Conservation (phyloP, 2,113 vertebrate species). For the Otolemur garnettii region DNA sequence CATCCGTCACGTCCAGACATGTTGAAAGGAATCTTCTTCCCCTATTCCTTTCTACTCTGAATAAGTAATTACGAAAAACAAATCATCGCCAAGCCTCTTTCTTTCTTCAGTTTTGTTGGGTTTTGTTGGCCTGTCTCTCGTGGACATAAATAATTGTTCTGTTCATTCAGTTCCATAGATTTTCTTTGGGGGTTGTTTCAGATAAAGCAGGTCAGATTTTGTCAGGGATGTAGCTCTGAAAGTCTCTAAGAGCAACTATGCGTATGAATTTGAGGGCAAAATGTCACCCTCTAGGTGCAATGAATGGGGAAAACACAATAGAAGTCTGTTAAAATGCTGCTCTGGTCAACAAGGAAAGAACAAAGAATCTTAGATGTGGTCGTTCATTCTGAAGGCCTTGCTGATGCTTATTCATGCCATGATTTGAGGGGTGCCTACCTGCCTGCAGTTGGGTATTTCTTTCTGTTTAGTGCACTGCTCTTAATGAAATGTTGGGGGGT, state of each 20-base stretch:
- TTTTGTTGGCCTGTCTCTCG: slow-evolving; percentile 73
- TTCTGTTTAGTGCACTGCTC: not conserved
- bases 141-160: slow-evolving; percentile 73
- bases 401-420: not conserved
- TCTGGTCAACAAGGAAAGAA: not conserved
- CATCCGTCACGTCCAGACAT: slow-evolving; percentile 72
- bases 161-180: slow-evolving; percentile 73
- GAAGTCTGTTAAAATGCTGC: slow-evolving; percentile 63
- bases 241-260: slow-evolving; percentile 71
- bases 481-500: not conserved
- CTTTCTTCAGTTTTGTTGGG: slow-evolving; percentile 75
- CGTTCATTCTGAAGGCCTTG: slow-evolving; percentile 18
- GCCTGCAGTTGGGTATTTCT: not conserved
- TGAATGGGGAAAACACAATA: slow-evolving; percentile 66
- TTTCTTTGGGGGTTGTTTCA: slow-evolving; percentile 74
- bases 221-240: slow-evolving; percentile 64
- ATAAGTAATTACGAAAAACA: slow-evolving; percentile 82
- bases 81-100: slow-evolving; percentile 66
- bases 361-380: not conserved
- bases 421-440: not conserved
- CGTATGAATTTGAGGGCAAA: slow-evolving; percentile 73
- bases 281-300: slow-evolving; percentile 68
- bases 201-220: slow-evolving; percentile 73
- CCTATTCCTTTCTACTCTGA: slow-evolving; percentile 67
- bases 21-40: slow-evolving; percentile 75